Evolutionary conservation across 1,140 invertebrate species (phyloP).

Genomic region (Glomeris maerens): DNA sequence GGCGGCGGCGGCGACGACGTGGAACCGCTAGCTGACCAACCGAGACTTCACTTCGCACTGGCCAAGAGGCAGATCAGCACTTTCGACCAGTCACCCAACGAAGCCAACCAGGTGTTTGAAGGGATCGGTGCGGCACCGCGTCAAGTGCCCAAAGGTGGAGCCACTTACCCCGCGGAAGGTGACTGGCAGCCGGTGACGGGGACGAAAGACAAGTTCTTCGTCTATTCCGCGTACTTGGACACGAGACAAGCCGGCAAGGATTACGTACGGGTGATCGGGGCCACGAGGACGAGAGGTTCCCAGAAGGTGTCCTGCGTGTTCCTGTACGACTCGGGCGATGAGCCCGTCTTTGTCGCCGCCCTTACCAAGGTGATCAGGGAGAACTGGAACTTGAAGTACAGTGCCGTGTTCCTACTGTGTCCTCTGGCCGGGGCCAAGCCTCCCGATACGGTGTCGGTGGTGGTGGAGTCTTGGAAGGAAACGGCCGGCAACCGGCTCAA

Average conservation of each 20-base stretch:
- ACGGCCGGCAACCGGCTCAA: constrained; percentile 41
- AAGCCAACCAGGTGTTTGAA: too few species aligned
- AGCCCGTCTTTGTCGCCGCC: constrained; percentile 23
- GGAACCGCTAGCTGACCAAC: constrained; percentile 29
- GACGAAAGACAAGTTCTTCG: constrained; percentile 57
- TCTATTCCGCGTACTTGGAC: constrained; percentile 80
- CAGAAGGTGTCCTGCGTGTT: constrained; percentile 75
- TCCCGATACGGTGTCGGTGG: constrained; percentile 47
- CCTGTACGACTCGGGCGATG: constrained; percentile 44
- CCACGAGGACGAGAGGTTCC: constrained; percentile 62
- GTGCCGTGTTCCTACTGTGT: constrained; percentile 75
- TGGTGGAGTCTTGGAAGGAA: constrained; percentile 22
- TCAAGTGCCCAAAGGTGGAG: too few species aligned
- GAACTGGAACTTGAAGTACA: constrained; percentile 88
- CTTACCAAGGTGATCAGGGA: constrained; percentile 59
- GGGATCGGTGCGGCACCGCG: too few species aligned
- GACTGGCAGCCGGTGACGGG: constrained; percentile 31
- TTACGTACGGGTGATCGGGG: constrained; percentile 66
- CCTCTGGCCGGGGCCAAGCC: constrained; percentile 34
- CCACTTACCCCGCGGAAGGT: too few species aligned
- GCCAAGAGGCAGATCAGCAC: background rate
- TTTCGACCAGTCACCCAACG: background rate
- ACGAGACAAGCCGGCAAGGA: constrained; percentile 19
- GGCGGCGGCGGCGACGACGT: constrained; percentile 15
- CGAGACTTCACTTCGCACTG: background rate